A percentile compares a stretch with the other conserved stretches of the same genome.
These are phyloP conservation scores for Latrodectus geometricus DNA, from an alignment of 1,140 invertebrate species.

Conservation along the genomic window DNA sequence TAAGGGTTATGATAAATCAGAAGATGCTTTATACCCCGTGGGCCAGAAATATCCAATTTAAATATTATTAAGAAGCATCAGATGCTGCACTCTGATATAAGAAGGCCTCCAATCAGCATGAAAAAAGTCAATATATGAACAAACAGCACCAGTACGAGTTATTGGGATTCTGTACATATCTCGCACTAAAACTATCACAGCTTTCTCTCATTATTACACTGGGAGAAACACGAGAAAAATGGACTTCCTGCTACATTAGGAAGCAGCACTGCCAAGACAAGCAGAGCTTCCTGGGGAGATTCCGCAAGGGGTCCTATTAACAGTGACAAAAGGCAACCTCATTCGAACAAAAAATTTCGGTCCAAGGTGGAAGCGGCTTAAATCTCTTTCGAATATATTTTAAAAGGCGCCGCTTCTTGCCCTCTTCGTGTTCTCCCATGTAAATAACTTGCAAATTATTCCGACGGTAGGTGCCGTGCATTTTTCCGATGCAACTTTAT, in stretches of 20 bases:
- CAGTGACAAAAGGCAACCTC: conserved; percentile 1
- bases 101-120: neutral
- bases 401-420: neutral
- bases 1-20: no score
- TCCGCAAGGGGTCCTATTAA: conserved; percentile 55
- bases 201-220: neutral
- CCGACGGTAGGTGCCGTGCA: neutral
- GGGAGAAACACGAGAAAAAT: neutral
- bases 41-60: neutral
- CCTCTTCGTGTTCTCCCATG: conserved; percentile 33
- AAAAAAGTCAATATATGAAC: neutral
- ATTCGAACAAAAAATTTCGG: neutral
- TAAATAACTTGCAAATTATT: conserved; percentile 60
- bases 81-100: neutral
- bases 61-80: neutral
- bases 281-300: neutral
- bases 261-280: no score
- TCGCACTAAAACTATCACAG: neutral
- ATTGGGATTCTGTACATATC: neutral
- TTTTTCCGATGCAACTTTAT: conserved; percentile 48
- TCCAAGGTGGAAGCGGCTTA: neutral
- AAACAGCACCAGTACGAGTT: neutral
- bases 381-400: conserved; percentile 15
- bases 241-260: neutral
- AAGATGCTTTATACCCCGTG: no score